Percentiles rank a stretch among this genome's conserved stretches.
Evolutionary conservation across 2,113 vertebrate genomes (phyloP).

Genomic region (Pachyramphus minor): DNA sequence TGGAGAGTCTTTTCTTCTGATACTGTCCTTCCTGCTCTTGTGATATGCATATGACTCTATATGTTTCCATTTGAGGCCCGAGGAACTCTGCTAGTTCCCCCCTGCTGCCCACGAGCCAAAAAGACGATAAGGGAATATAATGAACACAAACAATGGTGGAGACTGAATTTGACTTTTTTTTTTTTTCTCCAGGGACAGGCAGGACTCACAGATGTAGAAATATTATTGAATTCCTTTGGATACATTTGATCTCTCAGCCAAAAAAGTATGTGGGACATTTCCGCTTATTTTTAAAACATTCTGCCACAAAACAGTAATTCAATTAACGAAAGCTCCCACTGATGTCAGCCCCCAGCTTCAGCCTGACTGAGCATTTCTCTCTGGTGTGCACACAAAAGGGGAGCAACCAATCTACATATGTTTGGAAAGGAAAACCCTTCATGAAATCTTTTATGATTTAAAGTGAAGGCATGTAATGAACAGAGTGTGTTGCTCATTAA

Average conservation of each 20-base stretch:
- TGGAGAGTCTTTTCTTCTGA: constrained; percentile 28
- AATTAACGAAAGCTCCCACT: constrained; percentile 57
- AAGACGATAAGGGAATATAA: constrained; percentile 48
- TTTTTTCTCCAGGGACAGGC: constrained; percentile 33
- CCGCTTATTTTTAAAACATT: constrained; percentile 67
- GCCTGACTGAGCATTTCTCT: neutral
- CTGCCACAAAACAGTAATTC: constrained; percentile 68
- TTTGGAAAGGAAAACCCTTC: constrained; percentile 42
- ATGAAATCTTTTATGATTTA: constrained; percentile 14
- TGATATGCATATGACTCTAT: constrained; percentile 50
- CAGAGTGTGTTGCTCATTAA: constrained; percentile 34
- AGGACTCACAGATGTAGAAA: constrained; percentile 68
- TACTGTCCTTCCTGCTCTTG: constrained; percentile 28
- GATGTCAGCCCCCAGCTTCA: constrained; percentile 57
- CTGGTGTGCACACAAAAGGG: constrained; percentile 13
- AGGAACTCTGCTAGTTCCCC: constrained; percentile 33
- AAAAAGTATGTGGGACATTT: constrained; percentile 66
- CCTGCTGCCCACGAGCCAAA: constrained; percentile 23
- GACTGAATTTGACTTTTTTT: constrained; percentile 39
- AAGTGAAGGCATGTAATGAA: constrained; percentile 28
- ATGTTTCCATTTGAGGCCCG: constrained; percentile 43
- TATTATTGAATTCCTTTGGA: constrained; percentile 70
- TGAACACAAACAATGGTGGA: constrained; percentile 57
- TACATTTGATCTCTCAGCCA: constrained; percentile 65
- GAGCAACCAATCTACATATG: neutral